Base-by-base conservation (phyloP, 2,888 invertebrate genomes). In the Drosophila gaucha region DNA sequence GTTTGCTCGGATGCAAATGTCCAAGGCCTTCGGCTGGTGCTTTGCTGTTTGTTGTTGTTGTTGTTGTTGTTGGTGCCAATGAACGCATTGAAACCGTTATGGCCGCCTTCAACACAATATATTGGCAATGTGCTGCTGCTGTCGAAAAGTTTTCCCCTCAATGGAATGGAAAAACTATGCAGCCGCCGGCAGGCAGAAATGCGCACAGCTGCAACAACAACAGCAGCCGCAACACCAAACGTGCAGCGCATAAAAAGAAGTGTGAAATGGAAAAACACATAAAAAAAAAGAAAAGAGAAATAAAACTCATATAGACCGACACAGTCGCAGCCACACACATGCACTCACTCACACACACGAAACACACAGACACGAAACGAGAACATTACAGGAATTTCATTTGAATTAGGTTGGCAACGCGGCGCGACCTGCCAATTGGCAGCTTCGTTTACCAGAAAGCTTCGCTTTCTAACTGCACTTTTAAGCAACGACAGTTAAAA, bases 1-100 rank as follows among this genome's bases (percentile, higher is more conserved):
- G 64, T 73, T 78, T 87, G 39, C 51, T 51, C 82, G 79, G 83
- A 87, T 80, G 80, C 88, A 87, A 80, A 87, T 80, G 79, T 74
- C 80, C 71, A 82, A 69, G 66, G 72, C 66, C 73, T 66, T 33
- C 31, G 41, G 52, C 55, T 58, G 58, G 12, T 57, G 70, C 47
- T 59, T 36, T 28, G 44, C 26, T 22, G 30, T 26, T 38, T 20
- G 6, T n/a, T 6, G 3, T 12, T 12, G 20, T 14, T 26, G 43
- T 28, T 43, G 28, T 44, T 24, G 20, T 39, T 28, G 63, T 55
- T 46, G 72, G 66, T 73, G 77, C 72, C 72, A 76, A 74, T 77
- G 77, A 62, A 72, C 67, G 77, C 67, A 62, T 39, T 58, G 70
- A 49, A 65, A 69, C 80, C 76, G 77, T 75, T 79, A 78, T 69